These are phyloP conservation scores for Micronycteris hirsuta DNA, from an alignment of 2,113 vertebrate species.

Conservation along the genomic window DNA sequence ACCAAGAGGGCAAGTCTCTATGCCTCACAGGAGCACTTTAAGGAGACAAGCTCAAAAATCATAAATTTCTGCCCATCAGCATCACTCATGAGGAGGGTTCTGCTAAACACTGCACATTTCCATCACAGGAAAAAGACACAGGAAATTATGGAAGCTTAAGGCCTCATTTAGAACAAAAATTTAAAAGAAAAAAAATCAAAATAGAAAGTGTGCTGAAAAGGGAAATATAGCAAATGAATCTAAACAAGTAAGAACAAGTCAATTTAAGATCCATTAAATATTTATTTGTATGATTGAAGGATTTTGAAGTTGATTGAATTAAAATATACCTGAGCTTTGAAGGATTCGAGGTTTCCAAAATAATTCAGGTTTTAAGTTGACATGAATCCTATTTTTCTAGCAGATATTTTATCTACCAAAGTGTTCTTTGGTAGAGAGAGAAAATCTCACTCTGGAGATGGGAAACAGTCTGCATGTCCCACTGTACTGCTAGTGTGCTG, in stretches of 20 bases:
- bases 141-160: too few relatives aligned
- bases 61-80: too few relatives aligned
- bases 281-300: background rate
- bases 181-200: too few relatives aligned
- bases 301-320: background rate
- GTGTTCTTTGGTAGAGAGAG: background rate
- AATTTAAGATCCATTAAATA: slow-evolving; percentile 1
- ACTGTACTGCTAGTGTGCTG: background rate
- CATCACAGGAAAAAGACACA: too few relatives aligned
- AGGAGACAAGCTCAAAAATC: too few relatives aligned
- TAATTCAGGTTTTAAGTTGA: background rate
- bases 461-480: background rate
- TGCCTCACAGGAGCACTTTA: too few relatives aligned
- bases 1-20: too few relatives aligned
- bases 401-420: background rate
- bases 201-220: too few relatives aligned
- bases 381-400: background rate
- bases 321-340: slow-evolving; percentile 11
- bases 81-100: too few relatives aligned
- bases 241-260: background rate
- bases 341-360: background rate
- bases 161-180: too few relatives aligned
- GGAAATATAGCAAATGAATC: background rate
- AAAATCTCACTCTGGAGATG: background rate
- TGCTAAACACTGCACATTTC: too few relatives aligned